Base-by-base conservation (phyloP, 2,888 invertebrate species). In the Sisyra terminalis region DNA sequence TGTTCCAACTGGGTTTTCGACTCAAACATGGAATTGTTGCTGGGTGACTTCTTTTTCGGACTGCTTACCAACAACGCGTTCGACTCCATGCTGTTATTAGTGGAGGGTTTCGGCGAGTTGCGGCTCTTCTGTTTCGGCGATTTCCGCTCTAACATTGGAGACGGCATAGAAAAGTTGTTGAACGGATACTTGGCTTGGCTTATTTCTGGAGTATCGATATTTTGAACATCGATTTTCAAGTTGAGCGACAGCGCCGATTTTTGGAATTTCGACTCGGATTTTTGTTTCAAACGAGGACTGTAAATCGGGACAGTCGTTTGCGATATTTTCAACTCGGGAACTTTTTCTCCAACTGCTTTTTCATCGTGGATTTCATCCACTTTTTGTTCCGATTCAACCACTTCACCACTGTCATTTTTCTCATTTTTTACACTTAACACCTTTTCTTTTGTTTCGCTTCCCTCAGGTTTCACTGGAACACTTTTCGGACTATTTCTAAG, bases 301-400 rank as follows among this genome's bases (percentile, higher is more conserved):
- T 61, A 62, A 47, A 64, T 64, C 7, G 63, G 57, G 34, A 64
- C 64, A 2, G 61, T 61, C 49, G 62, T 63, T 2, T 61, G 61
- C 48, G 61, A 63, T 39, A 64, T 64, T 49, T 61, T 62, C 47
- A 64, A 47, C 48, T 61, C 59, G 8, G 10, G 10, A 16, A 16
- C 31, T 9, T 24, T 34, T 18, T 35, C 10, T 18, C 11, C 15
- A 8, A 24, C 17, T 15, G 30, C 17, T 6, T 17, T 40, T 10
- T 15, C 15, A 24, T 13, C 36, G 32, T 13, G 11, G 10, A 32
- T 41, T 41, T 9, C 7, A 3, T 29, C 35, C 2, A 16, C 13
- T 41, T 40, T 40, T 1, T 24, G 11, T 2, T 35, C 24, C 34
- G 34, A 18, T 32, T 9, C 34, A 32, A 32, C 18, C 16, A 16